phyloP scores from a whole-genome alignment of 2,113 vertebrate species.

The Dromaius novaehollandiae region DNA sequence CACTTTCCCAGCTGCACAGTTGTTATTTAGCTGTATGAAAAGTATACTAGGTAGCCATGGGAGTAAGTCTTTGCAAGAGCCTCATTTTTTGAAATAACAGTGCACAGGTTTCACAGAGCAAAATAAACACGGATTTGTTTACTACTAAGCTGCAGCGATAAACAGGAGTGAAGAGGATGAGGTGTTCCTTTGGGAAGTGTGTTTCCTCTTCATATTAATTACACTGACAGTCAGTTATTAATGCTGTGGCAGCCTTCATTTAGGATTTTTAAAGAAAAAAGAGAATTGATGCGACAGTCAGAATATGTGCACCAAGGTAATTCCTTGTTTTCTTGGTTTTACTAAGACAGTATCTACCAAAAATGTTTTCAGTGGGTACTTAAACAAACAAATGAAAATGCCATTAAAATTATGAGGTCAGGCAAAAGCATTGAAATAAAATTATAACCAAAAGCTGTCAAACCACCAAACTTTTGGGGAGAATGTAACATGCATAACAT shows the following conservation, averaged over 20 bases:
- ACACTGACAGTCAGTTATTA: not conserved
- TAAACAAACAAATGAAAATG: not conserved
- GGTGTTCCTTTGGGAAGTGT: not conserved
- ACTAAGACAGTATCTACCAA: not conserved
- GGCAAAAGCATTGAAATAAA: not conserved
- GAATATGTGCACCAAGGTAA: not conserved
- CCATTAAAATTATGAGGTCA: not conserved
- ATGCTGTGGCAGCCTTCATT: constrained; percentile 33
- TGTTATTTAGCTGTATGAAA: not conserved
- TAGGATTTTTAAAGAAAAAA: not conserved
- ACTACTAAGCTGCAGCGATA: not conserved
- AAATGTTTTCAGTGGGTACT: not conserved
- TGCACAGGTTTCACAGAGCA: not conserved
- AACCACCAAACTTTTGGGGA: not conserved
- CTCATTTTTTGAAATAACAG: not conserved
- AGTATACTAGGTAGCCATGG: constrained; percentile 26
- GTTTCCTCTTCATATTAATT: constrained; percentile 22
- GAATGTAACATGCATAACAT: not conserved
- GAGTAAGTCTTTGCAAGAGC: not conserved
- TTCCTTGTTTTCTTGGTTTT: not conserved
- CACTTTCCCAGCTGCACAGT: not conserved
- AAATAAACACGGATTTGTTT: constrained; percentile 43
- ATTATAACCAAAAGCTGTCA: not conserved
- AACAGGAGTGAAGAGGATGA: constrained; percentile 1
- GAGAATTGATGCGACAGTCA: not conserved